Conservation (phyloP, 2,113 vertebrate genomes). For the Melanocharis versteri region DNA sequence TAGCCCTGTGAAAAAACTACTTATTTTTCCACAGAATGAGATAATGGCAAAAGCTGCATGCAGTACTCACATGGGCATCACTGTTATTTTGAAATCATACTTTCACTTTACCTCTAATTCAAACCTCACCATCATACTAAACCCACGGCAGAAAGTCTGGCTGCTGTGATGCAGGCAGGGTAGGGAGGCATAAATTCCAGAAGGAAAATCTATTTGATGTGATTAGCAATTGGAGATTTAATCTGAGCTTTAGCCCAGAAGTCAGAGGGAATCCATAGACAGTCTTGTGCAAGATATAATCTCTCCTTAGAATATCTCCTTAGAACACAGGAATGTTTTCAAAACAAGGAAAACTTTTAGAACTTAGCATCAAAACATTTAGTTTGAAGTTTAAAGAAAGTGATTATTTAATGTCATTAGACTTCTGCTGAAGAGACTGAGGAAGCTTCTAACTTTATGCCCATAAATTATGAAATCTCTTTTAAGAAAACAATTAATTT, state of each 20-base stretch:
- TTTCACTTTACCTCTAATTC: not conserved
- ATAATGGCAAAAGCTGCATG: not conserved
- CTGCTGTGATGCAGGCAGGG: not conserved
- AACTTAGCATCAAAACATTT: not conserved
- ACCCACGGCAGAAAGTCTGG: rapidly evolving
- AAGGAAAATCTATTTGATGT: not conserved
- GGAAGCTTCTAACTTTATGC: not conserved
- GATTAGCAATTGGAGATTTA: not conserved
- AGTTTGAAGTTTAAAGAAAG: not conserved
- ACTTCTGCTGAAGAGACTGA: not conserved
- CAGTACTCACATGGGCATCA: not conserved
- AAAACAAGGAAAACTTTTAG: not conserved
- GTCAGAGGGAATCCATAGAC: not conserved
- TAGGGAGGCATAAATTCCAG: not conserved
- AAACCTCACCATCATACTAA: not conserved
- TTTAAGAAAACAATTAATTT: not conserved
- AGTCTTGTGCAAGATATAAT: not conserved
- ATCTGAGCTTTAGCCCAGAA: not conserved
- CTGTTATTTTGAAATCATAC: not conserved
- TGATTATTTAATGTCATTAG: not conserved
- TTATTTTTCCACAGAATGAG: not conserved
- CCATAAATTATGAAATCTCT: not conserved
- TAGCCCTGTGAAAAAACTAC: not conserved
- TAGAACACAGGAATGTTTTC: not conserved
- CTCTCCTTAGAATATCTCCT: not conserved